A percentile compares a stretch with the other conserved stretches of the same genome.
phyloP scores from a whole-genome alignment of 2,797 vertebrate genomes.

The Oreochromis mossambicus region DNA sequence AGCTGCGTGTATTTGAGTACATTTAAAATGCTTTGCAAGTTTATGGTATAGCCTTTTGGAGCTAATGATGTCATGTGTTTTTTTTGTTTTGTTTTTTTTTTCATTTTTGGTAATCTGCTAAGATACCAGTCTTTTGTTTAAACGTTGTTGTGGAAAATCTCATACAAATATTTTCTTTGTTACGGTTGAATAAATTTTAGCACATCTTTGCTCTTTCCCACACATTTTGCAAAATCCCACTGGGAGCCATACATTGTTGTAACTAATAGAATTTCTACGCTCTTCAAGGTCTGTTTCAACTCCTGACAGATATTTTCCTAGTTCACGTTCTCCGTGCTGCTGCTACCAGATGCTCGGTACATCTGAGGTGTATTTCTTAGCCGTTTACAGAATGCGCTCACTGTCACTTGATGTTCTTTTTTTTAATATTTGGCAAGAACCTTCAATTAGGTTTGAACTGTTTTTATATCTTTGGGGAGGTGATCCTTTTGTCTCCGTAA shows the following conservation, averaged over 20 bases:
- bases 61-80: background rate
- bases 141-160: constrained; percentile 1
- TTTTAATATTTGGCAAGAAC: constrained; percentile 7
- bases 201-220: constrained; percentile 14
- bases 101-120: background rate
- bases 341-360: constrained; percentile 14
- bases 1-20: background rate
- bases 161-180: constrained; percentile 8
- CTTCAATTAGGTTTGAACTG: constrained; percentile 37
- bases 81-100: too few species aligned
- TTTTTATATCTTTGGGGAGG: constrained; percentile 24
- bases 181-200: constrained; percentile 7
- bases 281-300: constrained; percentile 48
- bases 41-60: background rate
- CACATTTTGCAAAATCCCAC: constrained; percentile 13
- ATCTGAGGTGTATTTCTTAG: constrained; percentile 45
- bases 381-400: background rate
- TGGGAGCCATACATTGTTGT: constrained; percentile 28
- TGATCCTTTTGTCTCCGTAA: constrained; percentile 8
- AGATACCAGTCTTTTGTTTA: background rate
- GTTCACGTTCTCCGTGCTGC: constrained; percentile 12
- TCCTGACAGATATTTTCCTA: constrained; percentile 43
- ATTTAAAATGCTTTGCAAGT: background rate
- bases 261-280: constrained; percentile 37
- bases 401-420: constrained; percentile 6